Evolutionary conservation across 2,888 invertebrate species (phyloP), one percentile per base, ranked within the genome.

Genomic region (Chromoteleia sp.): DNA sequence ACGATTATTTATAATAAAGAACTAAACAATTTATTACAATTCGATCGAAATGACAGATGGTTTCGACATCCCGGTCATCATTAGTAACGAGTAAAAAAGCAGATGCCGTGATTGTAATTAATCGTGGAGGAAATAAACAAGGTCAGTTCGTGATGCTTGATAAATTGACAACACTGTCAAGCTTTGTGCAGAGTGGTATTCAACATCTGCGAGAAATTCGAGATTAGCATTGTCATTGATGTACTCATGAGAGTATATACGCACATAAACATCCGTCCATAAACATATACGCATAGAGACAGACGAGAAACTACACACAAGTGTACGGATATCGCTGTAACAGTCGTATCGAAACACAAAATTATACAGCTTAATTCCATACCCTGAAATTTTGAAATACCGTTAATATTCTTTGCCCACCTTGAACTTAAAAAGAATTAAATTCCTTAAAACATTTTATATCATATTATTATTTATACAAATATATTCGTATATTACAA

Each of bases 181-280:
- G 56, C 59, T 74, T 63, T 58, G 45, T 33, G 43, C 36, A 52
- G 17, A 73, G 30, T 52, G 25, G 73, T 78, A 78, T 70, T 78
- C 73, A 78, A 73, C 71, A 78, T 78, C 50, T 65, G 73, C 36
- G 65, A 78, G 78, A 77, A 63, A 21, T 71, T 43, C 58, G 48
- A 59, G 59, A 73, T 78, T 78, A 71, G 61, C 68, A 56, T 59
- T 76, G 50, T 76, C 76, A 76, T 48, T 75, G 39, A 48, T 58
- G 61, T 65, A 50, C 75, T 65, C 65, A 15, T 75, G 75, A 45
- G 75, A 65, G 30, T 75, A 58, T 75, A 36, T 63, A 65, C 29
- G 45, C 15, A 52, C 45, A 74, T 58, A 56, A 74, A 74, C 58
- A 58, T 45, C 52, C 36, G 15, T 2, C n/a, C 21, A 41, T 56